Evolutionary conservation across 2,113 vertebrate species (phyloP).

Genomic region (Colinus virginianus): DNA sequence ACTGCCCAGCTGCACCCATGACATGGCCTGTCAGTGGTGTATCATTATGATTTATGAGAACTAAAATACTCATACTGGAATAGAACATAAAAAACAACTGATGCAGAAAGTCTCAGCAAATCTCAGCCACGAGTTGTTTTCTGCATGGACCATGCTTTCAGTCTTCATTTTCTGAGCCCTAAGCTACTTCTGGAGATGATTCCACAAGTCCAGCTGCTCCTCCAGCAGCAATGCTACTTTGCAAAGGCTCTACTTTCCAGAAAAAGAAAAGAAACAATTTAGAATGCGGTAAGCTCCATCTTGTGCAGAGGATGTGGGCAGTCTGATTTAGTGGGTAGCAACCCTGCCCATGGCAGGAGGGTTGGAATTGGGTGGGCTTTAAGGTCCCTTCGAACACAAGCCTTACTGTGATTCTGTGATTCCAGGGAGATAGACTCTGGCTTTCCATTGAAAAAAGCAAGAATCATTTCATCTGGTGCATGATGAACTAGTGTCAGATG

Average conservation of each 20-base stretch:
- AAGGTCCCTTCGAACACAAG: neutral
- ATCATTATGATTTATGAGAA: neutral
- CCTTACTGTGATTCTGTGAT: neutral
- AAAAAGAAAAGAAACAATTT: neutral
- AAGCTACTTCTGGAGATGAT: neutral
- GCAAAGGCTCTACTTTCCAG: neutral
- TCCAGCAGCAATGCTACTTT: neutral
- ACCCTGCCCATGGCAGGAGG: neutral
- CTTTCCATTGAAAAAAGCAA: neutral
- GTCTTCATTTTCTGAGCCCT: neutral
- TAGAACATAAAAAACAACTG: neutral
- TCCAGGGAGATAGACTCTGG: neutral
- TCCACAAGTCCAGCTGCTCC: neutral
- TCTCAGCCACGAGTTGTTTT: neutral
- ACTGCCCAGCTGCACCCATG: neutral
- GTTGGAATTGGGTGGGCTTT: neutral
- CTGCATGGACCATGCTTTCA: neutral
- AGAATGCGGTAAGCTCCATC: neutral
- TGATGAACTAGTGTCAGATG: neutral
- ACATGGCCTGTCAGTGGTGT: neutral
- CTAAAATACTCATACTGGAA: neutral
- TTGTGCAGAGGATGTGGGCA: neutral
- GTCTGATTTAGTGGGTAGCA: neutral
- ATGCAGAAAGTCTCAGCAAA: slow-evolving; percentile 4
- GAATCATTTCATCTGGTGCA: neutral